Base-by-base conservation (phyloP, 2,797 vertebrate genomes). In the Acridotheres tristis region DNA sequence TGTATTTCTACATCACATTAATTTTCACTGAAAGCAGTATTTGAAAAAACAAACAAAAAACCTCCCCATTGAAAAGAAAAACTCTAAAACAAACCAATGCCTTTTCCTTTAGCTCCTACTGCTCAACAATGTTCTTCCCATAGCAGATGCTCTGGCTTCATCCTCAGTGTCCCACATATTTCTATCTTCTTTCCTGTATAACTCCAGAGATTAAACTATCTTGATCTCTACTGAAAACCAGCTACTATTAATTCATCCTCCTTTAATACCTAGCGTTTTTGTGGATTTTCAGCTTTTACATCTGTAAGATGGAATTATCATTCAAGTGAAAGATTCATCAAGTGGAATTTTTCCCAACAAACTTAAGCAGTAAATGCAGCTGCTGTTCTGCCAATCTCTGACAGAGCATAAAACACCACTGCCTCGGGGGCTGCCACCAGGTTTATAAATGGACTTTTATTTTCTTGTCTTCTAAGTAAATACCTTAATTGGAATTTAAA, bases 161-260 rank as follows among this genome's bases (percentile, higher is more conserved):
- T 73, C 71, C 74, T 76, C 58, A 78, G 25, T 4, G 62, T 81
- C 62, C 89, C 63, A 90, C 67, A 79, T 87, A 91, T 65, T 89
- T 94, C 65, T 89, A 72, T 85, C 82, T 96, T 75, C 72, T 95
- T 96, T 92, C 47, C 66, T 51, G 4, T 36, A 4, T 81, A 94
- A 81, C 75, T 68, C 76, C 54, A 83, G 68, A 85, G 93, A 96
- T 93, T 86, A 96, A 91, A 88, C 57, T 61, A 58, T 81, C 89
- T 86, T 90, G 85, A 94, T n/a, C 91, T 88, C 76, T 21, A 23
- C 69, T 43, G 50, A 93, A 94, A 91, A 89, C 53, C 87, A 88
- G 75, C 68, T 91, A 88, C 85, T 89, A 95, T 80, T 96, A 82
- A 88, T 92, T 84, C 47, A 91, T 86, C 89, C 69, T 61, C 54